Conservation (phyloP, 2,113 vertebrate species). For the Orthonyx spaldingii region DNA sequence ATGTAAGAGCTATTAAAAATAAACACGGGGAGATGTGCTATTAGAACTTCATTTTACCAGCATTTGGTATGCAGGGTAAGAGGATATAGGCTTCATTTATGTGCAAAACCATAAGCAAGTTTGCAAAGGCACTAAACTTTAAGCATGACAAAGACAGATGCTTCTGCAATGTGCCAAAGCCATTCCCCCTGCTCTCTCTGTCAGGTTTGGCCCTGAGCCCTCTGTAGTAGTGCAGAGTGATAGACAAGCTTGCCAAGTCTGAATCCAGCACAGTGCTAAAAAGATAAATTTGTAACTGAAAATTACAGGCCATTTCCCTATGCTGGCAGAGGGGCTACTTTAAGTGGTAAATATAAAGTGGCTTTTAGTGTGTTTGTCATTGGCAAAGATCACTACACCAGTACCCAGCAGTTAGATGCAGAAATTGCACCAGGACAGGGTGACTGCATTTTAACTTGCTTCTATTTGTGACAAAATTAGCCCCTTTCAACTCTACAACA, state of each 20-base stretch:
- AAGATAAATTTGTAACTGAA: background rate
- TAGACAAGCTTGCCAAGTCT: background rate
- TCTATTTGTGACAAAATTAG: constrained; percentile 36
- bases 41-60: background rate
- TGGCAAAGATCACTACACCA: background rate
- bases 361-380: constrained; percentile 6
- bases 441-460: background rate
- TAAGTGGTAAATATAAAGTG: background rate
- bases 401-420: background rate
- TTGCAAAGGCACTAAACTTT: background rate
- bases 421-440: background rate
- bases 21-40: background rate
- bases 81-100: background rate
- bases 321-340: background rate
- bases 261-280: background rate
- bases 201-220: background rate
- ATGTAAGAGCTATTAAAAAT: background rate
- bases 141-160: background rate
- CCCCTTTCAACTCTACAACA: background rate
- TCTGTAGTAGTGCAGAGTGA: rapidly evolving
- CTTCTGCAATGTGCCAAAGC: background rate
- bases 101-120: background rate
- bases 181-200: background rate
- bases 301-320: background rate
- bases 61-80: background rate